Percentiles rank a stretch among this genome's conserved stretches.
Evolutionary conservation across 2,113 vertebrate species (phyloP).

Genomic region (Paraplagusia blochii): DNA sequence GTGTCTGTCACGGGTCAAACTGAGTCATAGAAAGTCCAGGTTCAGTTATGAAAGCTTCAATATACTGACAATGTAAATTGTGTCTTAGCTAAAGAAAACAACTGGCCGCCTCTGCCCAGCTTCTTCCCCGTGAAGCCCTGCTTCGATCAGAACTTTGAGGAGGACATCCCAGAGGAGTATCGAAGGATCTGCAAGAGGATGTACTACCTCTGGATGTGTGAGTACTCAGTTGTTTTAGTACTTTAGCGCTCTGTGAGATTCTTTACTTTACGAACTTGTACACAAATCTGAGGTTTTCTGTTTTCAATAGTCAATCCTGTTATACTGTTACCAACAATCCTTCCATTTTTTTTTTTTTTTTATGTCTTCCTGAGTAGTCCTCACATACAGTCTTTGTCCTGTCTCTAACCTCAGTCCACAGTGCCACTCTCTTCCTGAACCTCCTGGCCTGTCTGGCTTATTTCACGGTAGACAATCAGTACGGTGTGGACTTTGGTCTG

Average conservation of each 20-base stretch:
- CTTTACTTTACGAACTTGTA: too few species aligned
- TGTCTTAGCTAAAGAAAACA: constrained; percentile 86
- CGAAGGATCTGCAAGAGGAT: constrained; percentile 92
- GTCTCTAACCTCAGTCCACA: constrained; percentile 81
- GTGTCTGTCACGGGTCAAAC: too few species aligned
- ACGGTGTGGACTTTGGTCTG: constrained; percentile 89
- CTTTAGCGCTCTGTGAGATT: too few species aligned
- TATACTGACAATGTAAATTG: background rate
- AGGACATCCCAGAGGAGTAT: constrained; percentile 92
- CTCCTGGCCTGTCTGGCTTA: constrained; percentile 90
- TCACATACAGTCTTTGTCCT: background rate
- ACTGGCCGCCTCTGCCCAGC: constrained; percentile 91
- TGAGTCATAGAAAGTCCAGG: too few species aligned
- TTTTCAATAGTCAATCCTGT: too few species aligned
- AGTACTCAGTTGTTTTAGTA: too few species aligned
- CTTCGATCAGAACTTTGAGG: constrained; percentile 94
- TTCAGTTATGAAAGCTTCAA: background rate
- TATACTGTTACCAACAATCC: too few species aligned
- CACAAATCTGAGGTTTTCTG: too few species aligned
- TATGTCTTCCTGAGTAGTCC: too few species aligned
- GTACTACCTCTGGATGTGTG: constrained; percentile 98
- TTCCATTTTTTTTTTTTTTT: too few species aligned
- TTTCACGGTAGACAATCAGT: constrained; percentile 63
- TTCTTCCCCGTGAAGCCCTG: constrained; percentile 89
- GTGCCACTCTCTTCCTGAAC: constrained; percentile 90